These are phyloP conservation scores for Beris chalybata DNA, from an alignment of 2,888 invertebrate species.

Conservation along the genomic window DNA sequence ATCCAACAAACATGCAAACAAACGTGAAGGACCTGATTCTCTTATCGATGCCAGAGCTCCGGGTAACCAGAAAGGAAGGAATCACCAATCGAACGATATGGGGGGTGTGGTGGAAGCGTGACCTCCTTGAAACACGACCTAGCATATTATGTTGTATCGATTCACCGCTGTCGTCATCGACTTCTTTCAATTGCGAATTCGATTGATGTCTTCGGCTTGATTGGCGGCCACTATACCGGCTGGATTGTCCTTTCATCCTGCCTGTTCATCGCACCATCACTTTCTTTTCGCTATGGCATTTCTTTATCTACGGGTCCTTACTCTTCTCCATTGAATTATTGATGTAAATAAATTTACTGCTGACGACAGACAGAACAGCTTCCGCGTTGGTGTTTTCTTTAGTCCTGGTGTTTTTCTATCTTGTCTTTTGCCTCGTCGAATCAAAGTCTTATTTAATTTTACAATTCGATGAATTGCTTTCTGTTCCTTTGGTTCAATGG, in stretches of 20 bases:
- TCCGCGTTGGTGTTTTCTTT: too few species aligned
- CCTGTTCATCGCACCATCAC: constrained; percentile 4
- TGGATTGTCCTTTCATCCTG: constrained; percentile 1
- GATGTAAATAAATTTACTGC: constrained; percentile 34
- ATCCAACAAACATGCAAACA: constrained; percentile 23
- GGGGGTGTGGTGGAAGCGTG: too few species aligned
- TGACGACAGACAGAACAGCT: constrained; percentile 18
- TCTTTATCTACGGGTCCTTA: constrained; percentile 22
- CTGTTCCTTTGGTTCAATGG: too few species aligned
- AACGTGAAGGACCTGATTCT: constrained; percentile 7
- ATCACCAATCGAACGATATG: too few species aligned
- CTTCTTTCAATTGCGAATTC: constrained; percentile 29
- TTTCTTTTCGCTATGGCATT: constrained; percentile 22
- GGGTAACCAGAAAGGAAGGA: too few species aligned
- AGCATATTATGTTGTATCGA: too few species aligned
- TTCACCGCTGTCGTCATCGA: constrained; percentile 11
- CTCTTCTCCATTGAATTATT: constrained; percentile 28
- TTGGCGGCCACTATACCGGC: constrained; percentile 4
- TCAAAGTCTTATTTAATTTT: constrained; percentile 32
- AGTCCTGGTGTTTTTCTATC: too few species aligned
- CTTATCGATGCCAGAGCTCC: not conserved
- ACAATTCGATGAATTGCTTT: constrained; percentile 26
- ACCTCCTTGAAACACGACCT: too few species aligned
- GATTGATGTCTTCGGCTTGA: constrained; percentile 27
- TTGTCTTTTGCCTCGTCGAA: constrained; percentile 8